Evolutionary conservation across 2,113 vertebrate genomes (phyloP).

Genomic region (Esox niger): DNA sequence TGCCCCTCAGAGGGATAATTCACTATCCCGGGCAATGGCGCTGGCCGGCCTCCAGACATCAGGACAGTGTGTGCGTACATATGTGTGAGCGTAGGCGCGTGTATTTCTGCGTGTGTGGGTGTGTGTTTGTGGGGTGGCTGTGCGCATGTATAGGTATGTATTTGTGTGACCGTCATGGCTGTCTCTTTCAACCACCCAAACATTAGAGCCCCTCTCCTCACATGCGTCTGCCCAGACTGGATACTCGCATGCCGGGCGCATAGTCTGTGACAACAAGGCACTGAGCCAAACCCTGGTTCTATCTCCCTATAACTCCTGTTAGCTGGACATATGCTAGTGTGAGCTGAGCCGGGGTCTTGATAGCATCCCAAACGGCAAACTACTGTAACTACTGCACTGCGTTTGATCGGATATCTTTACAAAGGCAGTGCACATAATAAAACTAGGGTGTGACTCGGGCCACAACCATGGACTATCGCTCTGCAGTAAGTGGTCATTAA

Average conservation of each 20-base stretch:
- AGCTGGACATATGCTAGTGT: not conserved
- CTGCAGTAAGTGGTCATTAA: conserved; percentile 70
- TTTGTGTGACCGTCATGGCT: conserved; percentile 43
- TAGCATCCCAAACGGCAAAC: too few species aligned
- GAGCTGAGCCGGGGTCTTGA: conserved; percentile 29
- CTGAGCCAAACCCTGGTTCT: conserved; percentile 47
- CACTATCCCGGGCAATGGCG: conserved; percentile 35
- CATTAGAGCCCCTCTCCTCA: conserved; percentile 32
- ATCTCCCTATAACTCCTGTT: conserved; percentile 9
- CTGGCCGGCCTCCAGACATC: conserved; percentile 27
- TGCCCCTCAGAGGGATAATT: conserved; percentile 52
- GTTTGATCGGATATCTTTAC: too few species aligned
- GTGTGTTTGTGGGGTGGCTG: too few species aligned
- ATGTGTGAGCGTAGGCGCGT: too few species aligned
- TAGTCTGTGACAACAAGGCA: conserved; percentile 50
- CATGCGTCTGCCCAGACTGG: conserved; percentile 44
- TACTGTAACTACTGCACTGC: too few species aligned
- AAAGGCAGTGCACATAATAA: too few species aligned
- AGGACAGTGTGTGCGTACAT: too few species aligned
- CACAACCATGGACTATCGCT: conserved; percentile 44
- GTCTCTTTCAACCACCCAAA: conserved; percentile 29
- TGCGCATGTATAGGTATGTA: too few species aligned
- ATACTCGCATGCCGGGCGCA: conserved; percentile 34
- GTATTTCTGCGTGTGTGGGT: too few species aligned
- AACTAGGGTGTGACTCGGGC: not conserved